Conservation (phyloP, 2,113 vertebrate species). For the Eulemur rufifrons region DNA sequence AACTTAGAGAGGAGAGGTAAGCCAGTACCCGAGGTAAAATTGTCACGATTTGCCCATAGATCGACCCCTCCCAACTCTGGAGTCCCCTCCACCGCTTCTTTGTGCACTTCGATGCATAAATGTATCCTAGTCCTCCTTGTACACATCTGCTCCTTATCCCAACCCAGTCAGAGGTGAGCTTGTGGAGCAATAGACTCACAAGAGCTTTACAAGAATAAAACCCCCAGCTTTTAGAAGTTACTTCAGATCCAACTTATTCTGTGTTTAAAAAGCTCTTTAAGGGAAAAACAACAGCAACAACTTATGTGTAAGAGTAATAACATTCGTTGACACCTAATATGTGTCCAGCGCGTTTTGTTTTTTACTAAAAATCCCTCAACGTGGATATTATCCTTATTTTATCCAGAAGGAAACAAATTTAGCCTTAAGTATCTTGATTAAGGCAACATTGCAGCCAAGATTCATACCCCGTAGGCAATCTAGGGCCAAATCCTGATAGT, state of each 20-base stretch:
- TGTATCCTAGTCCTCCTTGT: neutral
- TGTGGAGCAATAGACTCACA: neutral
- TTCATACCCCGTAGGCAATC: neutral
- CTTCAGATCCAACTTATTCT: neutral
- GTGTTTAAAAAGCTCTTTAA: neutral
- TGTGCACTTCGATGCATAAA: neutral
- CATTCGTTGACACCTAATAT: neutral
- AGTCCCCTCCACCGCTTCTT: neutral
- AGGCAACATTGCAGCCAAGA: neutral
- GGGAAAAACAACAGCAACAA: neutral
- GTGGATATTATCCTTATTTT: neutral
- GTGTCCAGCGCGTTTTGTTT: neutral
- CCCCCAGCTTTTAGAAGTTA: neutral
- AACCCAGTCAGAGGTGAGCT: neutral
- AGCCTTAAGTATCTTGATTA: neutral
- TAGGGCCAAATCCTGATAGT: neutral
- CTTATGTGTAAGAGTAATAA: neutral
- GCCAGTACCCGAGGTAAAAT: neutral
- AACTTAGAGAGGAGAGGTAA: rapidly evolving
- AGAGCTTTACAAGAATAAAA: neutral
- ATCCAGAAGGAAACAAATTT: neutral
- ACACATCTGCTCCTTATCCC: neutral
- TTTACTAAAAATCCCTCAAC: neutral
- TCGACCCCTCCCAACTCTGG: neutral
- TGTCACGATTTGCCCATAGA: neutral